Conservation (phyloP, 1,140 invertebrate genomes). For the Temnothorax longispinosus region DNA sequence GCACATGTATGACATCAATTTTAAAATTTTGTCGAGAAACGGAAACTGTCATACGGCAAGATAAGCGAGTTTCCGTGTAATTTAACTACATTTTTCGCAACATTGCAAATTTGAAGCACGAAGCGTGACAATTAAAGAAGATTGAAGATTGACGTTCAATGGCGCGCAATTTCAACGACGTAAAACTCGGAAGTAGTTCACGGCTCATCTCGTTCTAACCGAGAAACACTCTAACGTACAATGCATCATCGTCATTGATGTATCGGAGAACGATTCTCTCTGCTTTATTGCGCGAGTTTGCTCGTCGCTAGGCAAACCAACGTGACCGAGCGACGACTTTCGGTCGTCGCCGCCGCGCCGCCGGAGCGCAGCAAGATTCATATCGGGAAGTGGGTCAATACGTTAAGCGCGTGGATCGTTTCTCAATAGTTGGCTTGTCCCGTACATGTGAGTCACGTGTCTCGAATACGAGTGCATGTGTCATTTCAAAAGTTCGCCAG, state of each 20-base stretch:
- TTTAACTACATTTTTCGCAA: constrained; percentile 44
- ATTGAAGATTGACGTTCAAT: constrained; percentile 43
- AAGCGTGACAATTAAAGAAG: constrained; percentile 56
- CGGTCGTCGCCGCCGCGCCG: neutral
- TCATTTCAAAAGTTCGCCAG: constrained; percentile 66
- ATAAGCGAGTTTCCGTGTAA: constrained; percentile 27
- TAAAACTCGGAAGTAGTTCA: constrained; percentile 50
- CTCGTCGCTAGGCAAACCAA: constrained; percentile 46
- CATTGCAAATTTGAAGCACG: constrained; percentile 40
- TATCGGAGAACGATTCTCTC: constrained; percentile 46
- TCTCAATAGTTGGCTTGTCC: constrained; percentile 59
- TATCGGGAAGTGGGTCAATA: constrained; percentile 75
- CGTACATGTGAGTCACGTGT: constrained; percentile 66
- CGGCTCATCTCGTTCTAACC: constrained; percentile 36
- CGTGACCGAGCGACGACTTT: constrained; percentile 61
- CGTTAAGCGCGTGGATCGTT: constrained; percentile 73
- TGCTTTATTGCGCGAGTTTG: constrained; percentile 66
- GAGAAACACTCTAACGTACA: constrained; percentile 41
- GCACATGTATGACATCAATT: neutral
- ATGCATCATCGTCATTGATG: constrained; percentile 30
- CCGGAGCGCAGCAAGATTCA: constrained; percentile 69
- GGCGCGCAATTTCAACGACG: constrained; percentile 49
- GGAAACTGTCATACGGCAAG: neutral
- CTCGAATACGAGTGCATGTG: constrained; percentile 70
- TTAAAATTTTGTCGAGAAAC: neutral